phyloP scores from a whole-genome alignment of 2,113 vertebrate species.

The Cacatua alba region DNA sequence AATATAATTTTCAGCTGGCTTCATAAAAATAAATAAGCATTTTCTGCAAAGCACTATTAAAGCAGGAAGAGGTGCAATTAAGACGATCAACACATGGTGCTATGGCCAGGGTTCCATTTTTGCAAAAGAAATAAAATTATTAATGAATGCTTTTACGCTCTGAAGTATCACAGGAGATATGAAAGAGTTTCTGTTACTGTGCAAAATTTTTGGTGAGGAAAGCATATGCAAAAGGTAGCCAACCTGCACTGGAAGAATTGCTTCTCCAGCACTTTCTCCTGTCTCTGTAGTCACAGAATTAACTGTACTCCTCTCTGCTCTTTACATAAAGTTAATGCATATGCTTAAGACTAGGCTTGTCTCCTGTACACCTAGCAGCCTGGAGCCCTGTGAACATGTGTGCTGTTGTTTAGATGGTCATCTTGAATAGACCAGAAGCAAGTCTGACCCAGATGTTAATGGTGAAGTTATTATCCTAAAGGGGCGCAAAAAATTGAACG shows the following conservation, averaged over 20 bases:
- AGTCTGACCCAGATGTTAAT: accelerated
- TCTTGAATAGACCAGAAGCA: neutral
- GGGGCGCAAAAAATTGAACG: neutral
- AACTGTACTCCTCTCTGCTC: neutral
- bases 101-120: slow-evolving; percentile 46
- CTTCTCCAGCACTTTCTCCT: neutral
- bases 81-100: neutral
- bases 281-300: neutral
- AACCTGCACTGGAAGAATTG: neutral
- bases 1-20: slow-evolving; percentile 66
- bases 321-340: neutral
- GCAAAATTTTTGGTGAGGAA: slow-evolving; percentile 37
- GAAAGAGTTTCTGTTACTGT: neutral
- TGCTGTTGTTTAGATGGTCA: neutral
- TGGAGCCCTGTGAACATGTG: accelerated
- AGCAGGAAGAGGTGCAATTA: slow-evolving; percentile 46
- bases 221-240: neutral
- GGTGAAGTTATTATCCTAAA: neutral
- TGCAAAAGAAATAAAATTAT: slow-evolving; percentile 62
- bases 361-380: neutral
- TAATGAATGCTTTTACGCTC: slow-evolving; percentile 49
- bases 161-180: slow-evolving; percentile 25
- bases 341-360: accelerated
- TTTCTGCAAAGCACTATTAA: slow-evolving; percentile 68
- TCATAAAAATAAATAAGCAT: slow-evolving; percentile 67